Percentiles rank a stretch among this genome's conserved stretches.
phyloP scores from a whole-genome alignment of 2,113 vertebrate genomes.

The Poeciliopsis prolifica region DNA sequence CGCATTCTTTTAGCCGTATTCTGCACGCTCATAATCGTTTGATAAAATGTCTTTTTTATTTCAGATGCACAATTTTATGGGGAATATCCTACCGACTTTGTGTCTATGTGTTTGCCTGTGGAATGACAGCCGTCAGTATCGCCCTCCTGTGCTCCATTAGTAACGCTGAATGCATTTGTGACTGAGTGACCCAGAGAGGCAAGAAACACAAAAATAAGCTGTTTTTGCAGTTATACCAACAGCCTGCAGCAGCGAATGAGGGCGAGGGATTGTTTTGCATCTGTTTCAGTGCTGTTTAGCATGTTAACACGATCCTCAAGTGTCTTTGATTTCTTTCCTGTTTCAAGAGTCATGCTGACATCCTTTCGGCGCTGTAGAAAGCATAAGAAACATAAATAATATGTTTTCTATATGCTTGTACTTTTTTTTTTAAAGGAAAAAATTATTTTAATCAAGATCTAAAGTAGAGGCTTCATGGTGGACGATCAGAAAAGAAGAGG shows the following conservation, averaged over 20 bases:
- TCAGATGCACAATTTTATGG: background rate
- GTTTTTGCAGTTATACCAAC: constrained; percentile 9
- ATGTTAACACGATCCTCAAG: background rate
- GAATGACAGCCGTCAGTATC: constrained; percentile 9
- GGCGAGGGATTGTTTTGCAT: constrained; percentile 1
- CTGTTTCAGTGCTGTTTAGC: background rate
- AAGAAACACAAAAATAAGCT: background rate
- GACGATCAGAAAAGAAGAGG: background rate
- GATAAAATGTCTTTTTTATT: background rate
- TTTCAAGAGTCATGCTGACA: constrained; percentile 4
- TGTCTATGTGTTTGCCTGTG: constrained; percentile 13
- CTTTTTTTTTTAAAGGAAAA: background rate
- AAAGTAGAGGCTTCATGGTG: background rate
- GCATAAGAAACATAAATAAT: constrained; percentile 1
- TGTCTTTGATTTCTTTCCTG: background rate
- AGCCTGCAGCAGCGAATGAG: constrained; percentile 11
- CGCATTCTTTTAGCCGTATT: background rate
- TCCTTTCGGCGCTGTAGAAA: background rate
- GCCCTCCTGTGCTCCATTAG: background rate
- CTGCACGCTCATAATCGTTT: background rate
- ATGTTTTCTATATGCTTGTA: background rate
- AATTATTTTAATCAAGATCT: background rate
- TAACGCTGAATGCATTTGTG: constrained; percentile 10
- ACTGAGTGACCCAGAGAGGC: background rate
- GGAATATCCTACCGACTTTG: background rate